phyloP scores from a whole-genome alignment of 2,113 vertebrate genomes.

The Tapirus terrestris region DNA sequence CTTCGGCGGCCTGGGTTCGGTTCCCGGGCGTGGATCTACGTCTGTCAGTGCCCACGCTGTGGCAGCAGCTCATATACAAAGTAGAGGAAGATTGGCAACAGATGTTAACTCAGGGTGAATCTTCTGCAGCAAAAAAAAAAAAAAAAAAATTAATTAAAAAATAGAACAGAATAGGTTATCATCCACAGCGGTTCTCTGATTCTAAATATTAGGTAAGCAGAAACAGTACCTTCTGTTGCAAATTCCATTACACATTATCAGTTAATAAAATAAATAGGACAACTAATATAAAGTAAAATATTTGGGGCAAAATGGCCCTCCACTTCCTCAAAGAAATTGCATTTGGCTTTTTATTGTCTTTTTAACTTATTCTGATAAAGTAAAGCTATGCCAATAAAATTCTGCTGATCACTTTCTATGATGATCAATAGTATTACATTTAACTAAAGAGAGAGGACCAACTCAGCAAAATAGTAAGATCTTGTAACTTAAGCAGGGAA shows the following conservation, averaged over 20 bases:
- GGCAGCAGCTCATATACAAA: no score
- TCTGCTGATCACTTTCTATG: background rate
- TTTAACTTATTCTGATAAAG: background rate
- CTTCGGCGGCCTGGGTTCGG: no score
- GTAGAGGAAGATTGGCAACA: no score
- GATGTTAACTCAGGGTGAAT: no score
- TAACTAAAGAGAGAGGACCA: background rate
- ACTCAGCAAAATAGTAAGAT: background rate
- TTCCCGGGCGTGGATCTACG: no score
- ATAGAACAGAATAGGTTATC: background rate
- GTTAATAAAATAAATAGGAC: background rate
- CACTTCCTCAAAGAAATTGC: background rate
- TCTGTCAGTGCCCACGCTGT: no score
- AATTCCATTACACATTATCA: background rate
- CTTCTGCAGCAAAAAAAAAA: no score
- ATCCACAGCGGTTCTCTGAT: background rate
- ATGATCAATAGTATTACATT: background rate
- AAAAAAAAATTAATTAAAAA: no score
- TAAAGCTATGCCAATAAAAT: background rate
- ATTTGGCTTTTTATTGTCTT: background rate
- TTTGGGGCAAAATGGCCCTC: background rate
- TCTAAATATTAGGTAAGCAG: slow-evolving; percentile 35
- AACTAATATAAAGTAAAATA: background rate
- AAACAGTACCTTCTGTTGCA: background rate
- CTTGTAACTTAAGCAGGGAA: background rate